Conservation (phyloP, 2,113 vertebrate species). For the Podilymbus podiceps region DNA sequence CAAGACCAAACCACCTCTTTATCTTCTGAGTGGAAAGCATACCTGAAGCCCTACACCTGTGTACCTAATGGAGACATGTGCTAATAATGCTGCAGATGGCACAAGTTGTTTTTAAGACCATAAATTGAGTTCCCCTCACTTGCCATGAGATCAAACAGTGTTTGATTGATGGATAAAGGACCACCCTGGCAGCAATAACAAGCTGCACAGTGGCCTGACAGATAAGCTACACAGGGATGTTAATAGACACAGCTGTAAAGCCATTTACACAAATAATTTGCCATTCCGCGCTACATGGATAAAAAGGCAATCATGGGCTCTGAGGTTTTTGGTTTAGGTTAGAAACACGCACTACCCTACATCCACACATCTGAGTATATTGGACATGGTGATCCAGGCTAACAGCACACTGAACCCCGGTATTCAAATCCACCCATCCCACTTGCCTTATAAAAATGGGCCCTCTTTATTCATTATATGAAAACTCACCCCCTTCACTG, state of each 20-base stretch:
- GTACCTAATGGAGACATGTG: neutral
- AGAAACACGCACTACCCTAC: neutral
- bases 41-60: neutral
- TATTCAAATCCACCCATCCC: neutral
- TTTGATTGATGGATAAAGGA: neutral
- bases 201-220: neutral
- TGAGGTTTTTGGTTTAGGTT: neutral
- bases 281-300: neutral
- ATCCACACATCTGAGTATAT: neutral
- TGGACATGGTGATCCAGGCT: neutral
- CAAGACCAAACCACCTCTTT: neutral
- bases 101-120: neutral
- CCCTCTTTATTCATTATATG: neutral
- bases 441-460: neutral
- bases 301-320: neutral
- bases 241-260: neutral
- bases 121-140: neutral
- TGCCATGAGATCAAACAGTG: neutral
- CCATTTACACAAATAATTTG: neutral
- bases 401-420: neutral
- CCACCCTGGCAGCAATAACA: neutral
- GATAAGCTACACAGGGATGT: neutral
- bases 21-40: neutral
- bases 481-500: neutral
- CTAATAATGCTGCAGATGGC: neutral